Percentiles rank a stretch among this genome's conserved stretches.
phyloP scores from a whole-genome alignment of 2,888 invertebrate species.

The Meliscaeva auricollis region DNA sequence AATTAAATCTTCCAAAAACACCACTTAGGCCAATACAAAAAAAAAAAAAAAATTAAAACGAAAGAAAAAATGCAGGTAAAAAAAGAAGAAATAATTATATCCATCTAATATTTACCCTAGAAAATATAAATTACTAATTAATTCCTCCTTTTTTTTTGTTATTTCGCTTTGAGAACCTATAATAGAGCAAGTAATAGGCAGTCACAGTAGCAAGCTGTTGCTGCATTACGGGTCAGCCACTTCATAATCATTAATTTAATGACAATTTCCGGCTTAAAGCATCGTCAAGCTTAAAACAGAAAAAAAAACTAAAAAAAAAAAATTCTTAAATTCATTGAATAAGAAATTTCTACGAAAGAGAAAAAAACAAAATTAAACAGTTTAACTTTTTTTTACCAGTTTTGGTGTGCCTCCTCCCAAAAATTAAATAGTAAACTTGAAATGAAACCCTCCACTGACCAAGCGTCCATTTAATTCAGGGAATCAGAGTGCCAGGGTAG shows the following conservation, averaged over 20 bases:
- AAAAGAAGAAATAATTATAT: constrained; percentile 29
- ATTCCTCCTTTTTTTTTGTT: constrained; percentile 35
- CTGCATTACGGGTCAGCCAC: constrained; percentile 53
- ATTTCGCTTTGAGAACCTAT: not conserved
- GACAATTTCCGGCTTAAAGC: constrained; percentile 68
- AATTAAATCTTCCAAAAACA: constrained; percentile 63
- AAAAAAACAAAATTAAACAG: not conserved
- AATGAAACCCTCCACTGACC: constrained; percentile 63
- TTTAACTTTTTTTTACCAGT: not conserved
- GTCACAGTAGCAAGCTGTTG: constrained; percentile 14
- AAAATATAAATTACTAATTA: constrained; percentile 61
- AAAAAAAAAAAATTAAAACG: not conserved
- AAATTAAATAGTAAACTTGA: constrained; percentile 21
- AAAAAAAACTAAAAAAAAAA: not conserved
- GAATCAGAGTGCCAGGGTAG: constrained; percentile 12
- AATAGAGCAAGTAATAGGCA: not conserved
- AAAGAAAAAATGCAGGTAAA: constrained; percentile 64
- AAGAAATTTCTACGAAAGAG: constrained; percentile 66
- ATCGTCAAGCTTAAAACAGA: constrained; percentile 33
- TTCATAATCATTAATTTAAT: constrained; percentile 63
- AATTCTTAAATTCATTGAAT: constrained; percentile 44
- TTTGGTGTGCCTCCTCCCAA: constrained; percentile 20
- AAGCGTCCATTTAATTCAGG: constrained; percentile 59
- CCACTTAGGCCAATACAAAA: constrained; percentile 31
- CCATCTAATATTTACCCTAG: constrained; percentile 47